These are phyloP conservation scores for Albula glossodonta DNA, from an alignment of 2,113 vertebrate species.

Conservation along the genomic window DNA sequence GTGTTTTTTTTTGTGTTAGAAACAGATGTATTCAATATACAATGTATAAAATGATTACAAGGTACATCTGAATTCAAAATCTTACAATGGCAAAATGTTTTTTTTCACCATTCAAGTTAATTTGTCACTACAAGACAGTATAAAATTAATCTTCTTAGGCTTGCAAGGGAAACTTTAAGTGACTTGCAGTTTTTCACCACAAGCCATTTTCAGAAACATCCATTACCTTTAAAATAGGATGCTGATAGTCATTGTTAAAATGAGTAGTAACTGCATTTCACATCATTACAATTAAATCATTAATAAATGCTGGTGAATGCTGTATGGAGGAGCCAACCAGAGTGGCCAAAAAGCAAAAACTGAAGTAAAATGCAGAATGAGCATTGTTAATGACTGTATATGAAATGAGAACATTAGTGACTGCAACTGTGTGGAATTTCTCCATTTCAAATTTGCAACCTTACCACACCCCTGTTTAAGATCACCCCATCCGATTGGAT, in stretches of 20 bases:
- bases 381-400: no score
- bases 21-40: slow-evolving; percentile 3
- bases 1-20: neutral
- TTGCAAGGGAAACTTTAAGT: no score
- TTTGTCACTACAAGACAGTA: neutral
- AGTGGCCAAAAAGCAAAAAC: no score
- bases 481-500: no score
- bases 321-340: neutral
- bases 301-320: neutral
- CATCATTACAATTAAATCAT: neutral
- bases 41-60: slow-evolving; percentile 13
- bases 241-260: neutral
- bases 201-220: neutral
- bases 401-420: no score
- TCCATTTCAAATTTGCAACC: no score
- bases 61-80: slow-evolving; percentile 4
- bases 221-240: neutral
- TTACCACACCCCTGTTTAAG: no score
- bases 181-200: neutral
- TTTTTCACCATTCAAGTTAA: neutral
- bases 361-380: neutral
- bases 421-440: no score
- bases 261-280: neutral
- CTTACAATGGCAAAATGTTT: neutral
- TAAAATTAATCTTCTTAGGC: neutral